Evolutionary conservation across 2,888 invertebrate species (phyloP), one percentile per base, ranked within the genome.

Genomic region (Acanthosepion pharaonis): DNA sequence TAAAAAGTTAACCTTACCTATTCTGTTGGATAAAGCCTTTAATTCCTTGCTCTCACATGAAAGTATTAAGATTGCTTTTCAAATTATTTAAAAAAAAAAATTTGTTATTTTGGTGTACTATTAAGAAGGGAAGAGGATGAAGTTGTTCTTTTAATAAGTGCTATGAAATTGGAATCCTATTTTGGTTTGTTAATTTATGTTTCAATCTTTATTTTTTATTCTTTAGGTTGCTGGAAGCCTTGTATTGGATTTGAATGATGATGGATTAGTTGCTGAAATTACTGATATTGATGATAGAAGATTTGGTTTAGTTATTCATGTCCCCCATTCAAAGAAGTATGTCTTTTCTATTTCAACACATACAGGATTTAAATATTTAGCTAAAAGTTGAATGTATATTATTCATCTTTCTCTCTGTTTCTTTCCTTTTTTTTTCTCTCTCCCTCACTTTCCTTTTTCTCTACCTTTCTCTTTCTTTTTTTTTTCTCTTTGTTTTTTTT

Each of bases 231-330:
- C 97, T 49, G 98, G 97, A 15, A 97, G 97, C 95, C 96, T 97
- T 91, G 96, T 97, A 25, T 95, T 97, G 95, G 97, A 97, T 95
- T 96, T 97, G 94, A 97, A 97, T 95, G 97, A 97, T 94, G 97
- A 96, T 20, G 97, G 97, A 5, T 96, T 97, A 18, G 95, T 96
- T 78, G 97, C 97, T 20, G 97, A 97, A 95, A 96, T 97, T 5
- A 95, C 96, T 59, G 97, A 97, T 49, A 96, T 96, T n/a, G 98
- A 98, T 95, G 98, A 98, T 94, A 96, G 98, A 94, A 95, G 97
- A 94, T 97, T 97, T 96, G 97, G 97, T 20, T 97, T 98, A 96
- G 97, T 97, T 95, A 96, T 97, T 8, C 96, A 95, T 49, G 96
- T 96, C 25, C 96, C 97, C 48, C 96, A 96, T 95, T 96, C 96